Conservation (phyloP, 2,888 invertebrate genomes). For the Ophioninae sp. region DNA sequence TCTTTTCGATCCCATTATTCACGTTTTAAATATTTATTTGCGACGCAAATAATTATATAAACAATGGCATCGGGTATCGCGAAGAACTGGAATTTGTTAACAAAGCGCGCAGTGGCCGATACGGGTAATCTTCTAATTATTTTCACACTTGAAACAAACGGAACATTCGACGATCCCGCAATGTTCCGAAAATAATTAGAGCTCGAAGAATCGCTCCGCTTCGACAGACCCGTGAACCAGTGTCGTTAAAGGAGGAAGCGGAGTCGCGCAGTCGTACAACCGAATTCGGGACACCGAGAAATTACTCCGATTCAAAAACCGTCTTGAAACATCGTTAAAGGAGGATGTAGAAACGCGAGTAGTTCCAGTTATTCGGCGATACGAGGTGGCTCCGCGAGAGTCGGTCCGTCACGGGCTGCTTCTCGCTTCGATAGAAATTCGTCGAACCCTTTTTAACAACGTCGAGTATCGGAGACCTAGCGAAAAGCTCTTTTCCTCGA, state of each 20-base stretch:
- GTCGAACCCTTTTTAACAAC: not conserved
- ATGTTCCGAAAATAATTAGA: slow-evolving; percentile 46
- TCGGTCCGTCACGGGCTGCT: slow-evolving; percentile 50
- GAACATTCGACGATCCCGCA: slow-evolving; percentile 15
- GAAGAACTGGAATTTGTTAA: no score
- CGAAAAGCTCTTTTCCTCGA: not conserved
- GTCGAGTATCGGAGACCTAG: not conserved
- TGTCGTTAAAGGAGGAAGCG: slow-evolving; percentile 7
- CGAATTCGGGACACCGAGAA: slow-evolving; percentile 21
- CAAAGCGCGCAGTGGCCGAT: not conserved
- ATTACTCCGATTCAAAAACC: slow-evolving; percentile 13
- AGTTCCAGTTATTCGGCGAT: not conserved
- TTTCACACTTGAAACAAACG: slow-evolving; percentile 10
- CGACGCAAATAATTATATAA: no score
- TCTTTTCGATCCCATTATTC: no score
- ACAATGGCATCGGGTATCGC: not conserved
- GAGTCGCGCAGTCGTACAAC: not conserved
- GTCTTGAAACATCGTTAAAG: slow-evolving; percentile 6
- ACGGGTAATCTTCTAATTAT: not conserved
- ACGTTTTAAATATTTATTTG: no score
- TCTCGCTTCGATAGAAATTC: slow-evolving; percentile 17
- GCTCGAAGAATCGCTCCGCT: slow-evolving; percentile 45
- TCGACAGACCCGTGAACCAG: slow-evolving; percentile 25
- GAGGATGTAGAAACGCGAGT: slow-evolving; percentile 3
- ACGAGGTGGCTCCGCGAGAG: not conserved